phyloP scores from a whole-genome alignment of 2,797 vertebrate species.

The Spinibarbus caldwelli region DNA sequence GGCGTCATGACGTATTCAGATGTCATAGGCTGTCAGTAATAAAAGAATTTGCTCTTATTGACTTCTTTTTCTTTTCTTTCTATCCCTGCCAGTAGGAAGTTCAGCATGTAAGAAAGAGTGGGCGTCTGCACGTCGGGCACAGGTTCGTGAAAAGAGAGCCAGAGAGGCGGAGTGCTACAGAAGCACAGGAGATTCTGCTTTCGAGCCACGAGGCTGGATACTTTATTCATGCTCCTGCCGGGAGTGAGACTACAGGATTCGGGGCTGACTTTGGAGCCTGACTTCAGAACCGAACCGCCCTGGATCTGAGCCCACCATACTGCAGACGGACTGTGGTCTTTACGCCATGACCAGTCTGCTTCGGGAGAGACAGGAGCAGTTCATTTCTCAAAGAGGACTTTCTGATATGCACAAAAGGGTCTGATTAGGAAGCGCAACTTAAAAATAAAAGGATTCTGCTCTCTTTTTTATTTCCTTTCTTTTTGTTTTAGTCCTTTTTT shows the following conservation, averaged over 20 bases:
- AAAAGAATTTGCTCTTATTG: neutral
- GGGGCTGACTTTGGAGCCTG: conserved; percentile 74
- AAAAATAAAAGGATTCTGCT: conserved; percentile 79
- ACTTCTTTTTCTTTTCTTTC: conserved; percentile 12
- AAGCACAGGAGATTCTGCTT: conserved; percentile 28
- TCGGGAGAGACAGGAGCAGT: conserved; percentile 80
- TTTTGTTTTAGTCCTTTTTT: neutral
- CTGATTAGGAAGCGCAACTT: conserved; percentile 83
- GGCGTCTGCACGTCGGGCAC: conserved; percentile 47
- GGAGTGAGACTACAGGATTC: conserved; percentile 73
- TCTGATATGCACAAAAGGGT: conserved; percentile 82
- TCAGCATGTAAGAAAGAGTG: conserved; percentile 51
- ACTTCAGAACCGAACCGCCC: conserved; percentile 76
- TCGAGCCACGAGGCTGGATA: conserved; percentile 72
- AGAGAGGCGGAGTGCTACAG: conserved; percentile 33
- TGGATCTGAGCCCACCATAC: conserved; percentile 75
- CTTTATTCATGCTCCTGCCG: conserved; percentile 74
- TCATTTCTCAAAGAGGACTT: conserved; percentile 76
- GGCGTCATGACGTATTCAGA: neutral
- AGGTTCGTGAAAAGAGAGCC: conserved; percentile 47
- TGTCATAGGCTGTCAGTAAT: neutral
- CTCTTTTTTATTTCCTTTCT: conserved; percentile 35
- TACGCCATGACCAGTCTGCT: conserved; percentile 87
- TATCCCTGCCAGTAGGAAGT: conserved; percentile 33
- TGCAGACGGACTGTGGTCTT: conserved; percentile 78